Evolutionary conservation across 2,113 vertebrate genomes (phyloP).

Genomic region (Ptyas mucosa): DNA sequence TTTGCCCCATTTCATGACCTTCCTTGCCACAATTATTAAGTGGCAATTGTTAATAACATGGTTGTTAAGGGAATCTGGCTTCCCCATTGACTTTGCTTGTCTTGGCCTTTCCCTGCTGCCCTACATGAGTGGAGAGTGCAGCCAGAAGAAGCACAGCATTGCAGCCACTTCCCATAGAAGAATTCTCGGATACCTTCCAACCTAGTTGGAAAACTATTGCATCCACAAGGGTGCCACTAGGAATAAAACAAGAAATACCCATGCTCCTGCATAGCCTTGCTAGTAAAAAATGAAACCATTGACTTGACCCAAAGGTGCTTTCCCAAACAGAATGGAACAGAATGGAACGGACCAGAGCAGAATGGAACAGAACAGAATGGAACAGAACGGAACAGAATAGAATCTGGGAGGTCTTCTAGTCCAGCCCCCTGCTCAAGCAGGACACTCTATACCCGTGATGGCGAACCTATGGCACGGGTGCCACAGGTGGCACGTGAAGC

Average conservation of each 20-base stretch:
- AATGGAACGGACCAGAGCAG: no score
- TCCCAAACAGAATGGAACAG: no score
- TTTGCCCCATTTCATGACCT: background rate
- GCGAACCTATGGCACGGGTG: no score
- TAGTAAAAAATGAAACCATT: background rate
- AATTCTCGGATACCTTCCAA: background rate
- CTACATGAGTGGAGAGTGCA: no score
- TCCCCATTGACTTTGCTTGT: background rate
- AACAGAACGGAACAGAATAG: no score
- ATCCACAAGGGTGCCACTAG: background rate
- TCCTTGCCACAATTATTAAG: background rate
- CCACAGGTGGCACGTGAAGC: no score
- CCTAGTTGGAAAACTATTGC: background rate
- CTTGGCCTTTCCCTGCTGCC: no score
- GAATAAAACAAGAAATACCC: background rate
- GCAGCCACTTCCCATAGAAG: background rate
- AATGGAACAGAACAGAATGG: no score
- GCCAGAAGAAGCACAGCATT: no score
- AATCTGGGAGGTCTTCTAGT: no score
- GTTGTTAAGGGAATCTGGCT: background rate
- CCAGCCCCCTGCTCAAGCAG: no score
- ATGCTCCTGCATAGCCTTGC: background rate
- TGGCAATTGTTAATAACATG: background rate
- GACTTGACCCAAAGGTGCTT: background rate
- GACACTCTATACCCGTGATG: no score